Evolutionary conservation across 2,797 vertebrate genomes (phyloP), one percentile per base, ranked within the genome.

Genomic region (Eulemur mongoz): DNA sequence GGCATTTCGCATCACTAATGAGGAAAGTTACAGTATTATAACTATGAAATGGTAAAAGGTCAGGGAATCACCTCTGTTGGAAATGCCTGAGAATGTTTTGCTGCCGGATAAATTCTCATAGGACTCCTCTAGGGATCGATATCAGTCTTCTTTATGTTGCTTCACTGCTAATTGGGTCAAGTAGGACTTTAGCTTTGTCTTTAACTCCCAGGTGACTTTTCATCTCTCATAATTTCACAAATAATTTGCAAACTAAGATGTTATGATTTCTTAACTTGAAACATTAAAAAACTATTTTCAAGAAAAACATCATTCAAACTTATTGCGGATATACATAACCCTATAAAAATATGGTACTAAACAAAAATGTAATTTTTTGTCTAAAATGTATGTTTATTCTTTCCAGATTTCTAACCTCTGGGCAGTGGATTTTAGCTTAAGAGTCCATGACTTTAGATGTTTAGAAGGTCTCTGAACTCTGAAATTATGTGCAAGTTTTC

Each of bases 401-500:
- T n/a, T 69, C 43, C 11, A 73, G 35, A 65, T 72, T 87, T 82
- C 13, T 73, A 52, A 70, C 0, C 14, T 88, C 76, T 88, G 14
- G 52, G 13, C 4, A 17, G 30, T 50, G 30, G 2, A n/a, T 80
- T 89, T 65, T 59, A 50, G 30, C 0, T 0, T 73, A 61, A 4
- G 11, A 57, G 2, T 81, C 10, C 35, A 8, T 54, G n/a, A 84
- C 12, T 65, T 80, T 38, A n/a, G 17, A 54, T 61, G 4, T 86
- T 92, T 63, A 54, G 45, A 76, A 72, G 22, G 2, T 20, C 57
- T 25, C 8, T 20, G 48, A 59, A 48, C 15, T 91, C 81, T 72
- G 9, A 92, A 91, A 93, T 88, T 65, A 3, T 61, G 25, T 18
- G 6, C 20, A 87, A 38, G 72, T 78, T 85, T 89, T 91, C 38